Base-by-base conservation (phyloP, 2,888 invertebrate species). In the Sarcophaga rosellei region DNA sequence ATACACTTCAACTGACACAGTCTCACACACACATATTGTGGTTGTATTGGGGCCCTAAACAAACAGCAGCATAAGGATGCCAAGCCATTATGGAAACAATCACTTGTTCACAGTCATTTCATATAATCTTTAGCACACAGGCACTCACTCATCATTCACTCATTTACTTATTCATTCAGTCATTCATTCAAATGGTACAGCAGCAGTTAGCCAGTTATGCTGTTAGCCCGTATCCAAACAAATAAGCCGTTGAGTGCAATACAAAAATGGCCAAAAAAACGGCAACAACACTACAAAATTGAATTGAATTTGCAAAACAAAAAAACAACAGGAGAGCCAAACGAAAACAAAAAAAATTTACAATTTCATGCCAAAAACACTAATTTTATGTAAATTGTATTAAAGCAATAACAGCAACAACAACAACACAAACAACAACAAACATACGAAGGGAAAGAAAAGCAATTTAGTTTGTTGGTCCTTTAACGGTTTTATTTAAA, bases 331-430 rank as follows among this genome's bases (percentile, higher is more conserved):
- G 53, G 3, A 17, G 53, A 17, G 17, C 12, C 17, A 53, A 53
- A 15, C 5, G 35, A 10, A 35, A 35, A 6, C 4, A 35, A 35
- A 35, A 35, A 35, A 35, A 35, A 8, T 2, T 35, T 35, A 10
- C 35, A 35, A 35, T 47, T 57, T 59, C 44, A 21, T 65, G 25
- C 35, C 44, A 63, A 70, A 57, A 65, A 59, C 35, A 35, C 17
- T 59, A 76, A 66, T 59, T 82, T 72, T 77, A 66, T 72, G 72
- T 15, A 72, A 82, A 82, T 73, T 61, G 3, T 66, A 35, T 53
- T 59, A 4, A 53, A 66, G 61, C n/a, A n/a, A n/a, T 20, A 61
- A 20, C 3, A 65, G 53, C 44, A 59, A 20, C 20, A 3, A 47
- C 20, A 57, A 23, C 23, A 5, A 20, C 20, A 3, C 35, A 17